Conservation (phyloP, 2,888 invertebrate genomes). For the Hydropsyche betteni region DNA sequence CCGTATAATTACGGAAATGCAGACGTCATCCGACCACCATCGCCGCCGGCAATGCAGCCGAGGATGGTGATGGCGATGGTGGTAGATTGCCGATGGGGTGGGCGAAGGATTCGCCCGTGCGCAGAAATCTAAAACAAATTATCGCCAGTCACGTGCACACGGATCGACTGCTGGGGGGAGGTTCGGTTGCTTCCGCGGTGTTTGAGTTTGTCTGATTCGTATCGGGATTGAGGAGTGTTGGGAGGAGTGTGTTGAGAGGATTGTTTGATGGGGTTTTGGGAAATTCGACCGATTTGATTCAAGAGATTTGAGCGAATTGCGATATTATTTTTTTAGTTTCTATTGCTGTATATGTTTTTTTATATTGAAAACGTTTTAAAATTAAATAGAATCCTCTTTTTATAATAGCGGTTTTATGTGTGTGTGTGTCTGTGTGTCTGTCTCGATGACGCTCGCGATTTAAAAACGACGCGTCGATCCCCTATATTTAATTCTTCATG, state of each 20-base stretch:
- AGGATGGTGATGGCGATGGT: background rate
- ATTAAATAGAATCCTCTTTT: too few species aligned
- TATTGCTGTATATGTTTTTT: background rate
- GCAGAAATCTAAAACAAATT: constrained; percentile 36
- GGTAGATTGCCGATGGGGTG: background rate
- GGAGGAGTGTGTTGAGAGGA: background rate
- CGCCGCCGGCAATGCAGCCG: constrained; percentile 12
- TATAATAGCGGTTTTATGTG: too few species aligned
- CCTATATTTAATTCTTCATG: too few species aligned
- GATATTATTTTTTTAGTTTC: too few species aligned
- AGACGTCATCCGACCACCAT: constrained; percentile 48
- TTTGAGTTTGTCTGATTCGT: background rate
- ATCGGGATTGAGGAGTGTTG: background rate
- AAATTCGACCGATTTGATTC: too few species aligned
- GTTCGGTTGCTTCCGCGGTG: background rate
- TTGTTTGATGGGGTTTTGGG: too few species aligned
- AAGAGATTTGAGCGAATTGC: too few species aligned
- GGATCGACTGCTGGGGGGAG: background rate
- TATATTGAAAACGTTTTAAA: too few species aligned
- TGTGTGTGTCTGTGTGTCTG: too few species aligned
- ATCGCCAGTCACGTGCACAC: constrained; percentile 35
- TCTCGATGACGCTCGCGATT: too few species aligned
- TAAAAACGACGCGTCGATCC: too few species aligned
- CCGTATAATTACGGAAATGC: constrained; percentile 50
- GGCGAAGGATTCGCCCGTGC: constrained; percentile 20